Percentiles rank a stretch among this genome's conserved stretches.
Conservation (phyloP, 2,113 vertebrate species). For the Loxodonta africana region DNA sequence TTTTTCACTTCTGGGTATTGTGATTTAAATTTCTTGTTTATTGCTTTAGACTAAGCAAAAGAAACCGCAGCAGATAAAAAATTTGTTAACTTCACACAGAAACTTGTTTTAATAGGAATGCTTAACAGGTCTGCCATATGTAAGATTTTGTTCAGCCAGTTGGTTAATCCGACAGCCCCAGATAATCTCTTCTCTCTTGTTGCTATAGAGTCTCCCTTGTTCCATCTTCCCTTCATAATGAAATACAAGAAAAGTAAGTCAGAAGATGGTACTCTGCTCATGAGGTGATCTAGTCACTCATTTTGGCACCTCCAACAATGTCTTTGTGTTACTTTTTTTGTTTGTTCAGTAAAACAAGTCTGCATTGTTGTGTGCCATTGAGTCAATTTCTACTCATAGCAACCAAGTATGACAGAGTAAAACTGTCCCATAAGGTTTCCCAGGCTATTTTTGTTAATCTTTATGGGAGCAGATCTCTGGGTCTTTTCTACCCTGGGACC, state of each 20-base stretch:
- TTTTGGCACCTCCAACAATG: not conserved
- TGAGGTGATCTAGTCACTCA: not conserved
- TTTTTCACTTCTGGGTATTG: slow-evolving; percentile 1
- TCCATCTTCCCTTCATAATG: not conserved
- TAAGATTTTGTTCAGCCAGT: not conserved
- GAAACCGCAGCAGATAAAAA: not conserved
- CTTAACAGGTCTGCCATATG: not conserved
- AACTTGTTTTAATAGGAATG: not conserved
- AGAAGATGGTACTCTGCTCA: not conserved
- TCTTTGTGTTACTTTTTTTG: not conserved
- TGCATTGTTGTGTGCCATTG: not conserved
- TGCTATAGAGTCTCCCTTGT: not conserved
- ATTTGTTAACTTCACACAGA: not conserved
- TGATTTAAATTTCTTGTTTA: not conserved
- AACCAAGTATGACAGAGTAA: too few species aligned
- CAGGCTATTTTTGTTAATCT: too few species aligned
- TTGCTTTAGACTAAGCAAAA: not conserved
- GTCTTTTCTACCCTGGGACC: too few species aligned
- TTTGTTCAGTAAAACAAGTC: not conserved
- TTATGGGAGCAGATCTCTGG: too few species aligned
- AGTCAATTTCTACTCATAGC: too few species aligned
- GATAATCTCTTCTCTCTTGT: not conserved
- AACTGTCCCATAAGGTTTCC: too few species aligned
- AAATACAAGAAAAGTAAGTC: not conserved
- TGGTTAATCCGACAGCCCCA: not conserved